Conservation (phyloP, 1,140 invertebrate genomes). For the Musca vetustissima region DNA sequence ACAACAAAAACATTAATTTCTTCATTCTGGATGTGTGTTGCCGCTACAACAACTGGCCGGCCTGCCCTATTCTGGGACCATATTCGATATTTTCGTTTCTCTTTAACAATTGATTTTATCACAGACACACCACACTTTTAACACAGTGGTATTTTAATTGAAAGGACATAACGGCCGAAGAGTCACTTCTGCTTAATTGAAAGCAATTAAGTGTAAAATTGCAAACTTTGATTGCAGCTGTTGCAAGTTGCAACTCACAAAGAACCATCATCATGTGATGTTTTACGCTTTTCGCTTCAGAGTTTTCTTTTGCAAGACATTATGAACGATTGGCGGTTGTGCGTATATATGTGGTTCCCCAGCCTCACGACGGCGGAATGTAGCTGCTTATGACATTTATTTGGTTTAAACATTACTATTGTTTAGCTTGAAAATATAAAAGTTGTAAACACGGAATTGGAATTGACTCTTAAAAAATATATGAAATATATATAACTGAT, state of each 20-base stretch:
- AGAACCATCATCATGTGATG: too few relatives aligned
- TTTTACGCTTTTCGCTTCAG: too few relatives aligned
- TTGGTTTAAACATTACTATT: too few relatives aligned
- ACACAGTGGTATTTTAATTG: slow-evolving; percentile 23
- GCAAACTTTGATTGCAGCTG: slow-evolving; percentile 23
- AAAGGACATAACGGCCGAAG: slow-evolving; percentile 21
- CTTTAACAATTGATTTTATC: slow-evolving; percentile 22
- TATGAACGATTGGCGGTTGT: too few relatives aligned
- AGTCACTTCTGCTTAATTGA: slow-evolving; percentile 23
- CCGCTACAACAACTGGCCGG: not conserved
- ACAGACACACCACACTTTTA: slow-evolving; percentile 17
- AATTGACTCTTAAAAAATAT: too few relatives aligned
- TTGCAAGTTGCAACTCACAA: not conserved
- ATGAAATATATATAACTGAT: too few relatives aligned
- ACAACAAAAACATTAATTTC: not conserved
- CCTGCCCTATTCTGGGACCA: not conserved
- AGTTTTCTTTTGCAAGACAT: too few relatives aligned
- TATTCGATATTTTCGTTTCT: slow-evolving; percentile 10
- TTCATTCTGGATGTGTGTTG: slow-evolving; percentile 3
- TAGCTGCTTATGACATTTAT: too few relatives aligned
- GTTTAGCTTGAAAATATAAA: too few relatives aligned
- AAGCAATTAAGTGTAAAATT: slow-evolving; percentile 24
- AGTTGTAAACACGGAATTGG: too few relatives aligned
- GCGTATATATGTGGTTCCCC: too few relatives aligned
- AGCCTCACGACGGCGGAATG: too few relatives aligned